Base-by-base conservation (phyloP, 2,888 invertebrate species). In the Protonemura montana region DNA sequence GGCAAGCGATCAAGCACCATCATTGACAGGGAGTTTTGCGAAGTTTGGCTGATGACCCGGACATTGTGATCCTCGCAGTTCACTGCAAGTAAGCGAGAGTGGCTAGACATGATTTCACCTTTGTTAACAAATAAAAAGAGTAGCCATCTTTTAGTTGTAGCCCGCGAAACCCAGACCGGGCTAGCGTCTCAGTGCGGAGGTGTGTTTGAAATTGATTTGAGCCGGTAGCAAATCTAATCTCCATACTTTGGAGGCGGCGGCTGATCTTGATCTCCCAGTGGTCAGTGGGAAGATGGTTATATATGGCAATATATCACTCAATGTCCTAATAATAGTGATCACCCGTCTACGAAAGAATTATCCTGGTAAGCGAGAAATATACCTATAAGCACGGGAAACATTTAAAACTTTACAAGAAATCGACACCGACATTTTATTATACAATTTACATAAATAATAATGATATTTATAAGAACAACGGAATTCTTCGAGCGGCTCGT, bases 181-280 rank as follows among this genome's bases (percentile, higher is more conserved):
- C 16, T 21, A 7, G 59, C 59, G 21, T 59, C 16, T 10, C 59
- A 21, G 6, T 21, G 59, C 59, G 59, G 21, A 59, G 59, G 59
- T 21, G 59, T 59, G 78, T 10, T 78, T 6, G 78, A 13, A 78
- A 78, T 78, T 78, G 28, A 78, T 27, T 78, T 28, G 78, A 25
- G 26, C 78, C 78, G 78, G 78, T 78, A 78, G 78, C 78, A 26
- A 78, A 78, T 26, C 28, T 78, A 78, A 78, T 78, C 78, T 78
- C 28, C 26, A 78, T 27, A 78, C 78, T 28, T 26, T 28, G 78
- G 26, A 78, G 78, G 78, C n/a, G 78, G 78, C n/a, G 16, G 59
- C 59, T 21, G 59, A 59, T 59, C 21, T 59, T 59, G 59, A 59
- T 59, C 59, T 59, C 59, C 59, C 59, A 59, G 21, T 21, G 59